Evolutionary conservation across 1,140 invertebrate species (phyloP), one percentile per base, ranked within the genome.

Genomic region (Meloidogyne floridensis): DNA sequence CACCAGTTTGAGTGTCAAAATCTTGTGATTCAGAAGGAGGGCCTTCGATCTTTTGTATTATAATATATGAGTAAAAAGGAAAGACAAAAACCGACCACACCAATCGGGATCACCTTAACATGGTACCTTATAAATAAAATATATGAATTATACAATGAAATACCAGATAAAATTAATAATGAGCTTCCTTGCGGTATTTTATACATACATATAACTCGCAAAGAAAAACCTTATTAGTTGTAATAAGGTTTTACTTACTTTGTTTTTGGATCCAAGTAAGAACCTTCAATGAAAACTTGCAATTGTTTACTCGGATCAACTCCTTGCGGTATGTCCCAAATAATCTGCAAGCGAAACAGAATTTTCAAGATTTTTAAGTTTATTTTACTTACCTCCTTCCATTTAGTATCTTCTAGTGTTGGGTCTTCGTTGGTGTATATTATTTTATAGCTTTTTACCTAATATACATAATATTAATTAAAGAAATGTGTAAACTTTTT

Each of bases 201-300:
- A 32, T 32, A 32, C 20, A 20, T 20, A 20, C 20, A 20, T 20
- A 20, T 32, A 32, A 32, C 20, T 32, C 32, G 32, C 32, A 32
- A 32, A 32, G 2, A 32, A 32, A 32, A 32, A 32, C 32, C 32
- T 32, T 32, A 32, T 32, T 32, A 32, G 2, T 32, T 32, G 32
- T 32, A 32, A 32, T 32, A 32, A 32, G 32, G 32, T 2, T 32
- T 32, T 32, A 2, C 32, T 2, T 32, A 89, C 72, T 87, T 90
- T 2, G 89, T 89, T 47, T 89, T 85, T n/a, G 89, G 88, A 43
- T 88, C 83, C 83, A 89, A 89, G 59, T 89, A 88, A 69, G 89
- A 84, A 70, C 89, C 88, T 76, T 89, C 89, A 65, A 89, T 85
- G 3, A 79, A 82, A 54, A 87, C 70, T 70, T 69, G 54, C 56